phyloP scores from a whole-genome alignment of 2,797 vertebrate species.

The Pampus argenteus region DNA sequence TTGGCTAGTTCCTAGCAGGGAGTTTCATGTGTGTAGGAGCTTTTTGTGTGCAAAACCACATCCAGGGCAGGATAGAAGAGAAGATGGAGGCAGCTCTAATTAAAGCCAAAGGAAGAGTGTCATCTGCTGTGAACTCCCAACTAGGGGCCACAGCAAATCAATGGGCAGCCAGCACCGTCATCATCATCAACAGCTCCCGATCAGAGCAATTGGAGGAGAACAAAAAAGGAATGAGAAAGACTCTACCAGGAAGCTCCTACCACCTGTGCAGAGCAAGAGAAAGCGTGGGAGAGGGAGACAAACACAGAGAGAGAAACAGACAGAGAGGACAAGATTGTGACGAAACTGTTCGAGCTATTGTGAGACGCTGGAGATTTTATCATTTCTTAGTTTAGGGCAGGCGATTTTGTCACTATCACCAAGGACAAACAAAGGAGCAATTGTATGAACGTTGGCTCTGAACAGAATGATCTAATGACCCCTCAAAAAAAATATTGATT shows the following conservation, averaged over 20 bases:
- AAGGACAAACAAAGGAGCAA: slow-evolving; percentile 66
- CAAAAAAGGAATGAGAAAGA: slow-evolving; percentile 84
- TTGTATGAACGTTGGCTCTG: slow-evolving; percentile 55
- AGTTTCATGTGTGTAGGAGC: slow-evolving; percentile 64
- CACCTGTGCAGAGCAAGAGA: slow-evolving; percentile 80
- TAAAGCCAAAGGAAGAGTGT: slow-evolving; percentile 83
- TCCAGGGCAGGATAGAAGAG: slow-evolving; percentile 71
- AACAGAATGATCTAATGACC: slow-evolving; percentile 69
- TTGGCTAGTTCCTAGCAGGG: slow-evolving; percentile 64
- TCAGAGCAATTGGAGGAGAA: slow-evolving; percentile 84
- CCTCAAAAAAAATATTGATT: slow-evolving; percentile 61
- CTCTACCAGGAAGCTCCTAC: slow-evolving; percentile 77
- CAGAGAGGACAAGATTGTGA: slow-evolving; percentile 56
- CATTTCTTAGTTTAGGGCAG: slow-evolving; percentile 53
- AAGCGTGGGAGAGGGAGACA: slow-evolving; percentile 56
- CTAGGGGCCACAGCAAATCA: slow-evolving; percentile 84
- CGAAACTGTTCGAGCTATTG: slow-evolving; percentile 44
- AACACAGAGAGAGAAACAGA: slow-evolving; percentile 52
- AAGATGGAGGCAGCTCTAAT: slow-evolving; percentile 81
- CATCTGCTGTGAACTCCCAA: slow-evolving; percentile 81
- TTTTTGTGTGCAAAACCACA: slow-evolving; percentile 75
- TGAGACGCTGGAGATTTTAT: slow-evolving; percentile 63
- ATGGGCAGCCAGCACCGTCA: slow-evolving; percentile 82
- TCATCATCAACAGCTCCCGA: slow-evolving; percentile 80
- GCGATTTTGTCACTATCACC: slow-evolving; percentile 76